Evolutionary conservation across 92 coral and sea anemone genomes (phyloP), one percentile per base, ranked within the genome.

Genomic region (Palythoa grandiflora): DNA sequence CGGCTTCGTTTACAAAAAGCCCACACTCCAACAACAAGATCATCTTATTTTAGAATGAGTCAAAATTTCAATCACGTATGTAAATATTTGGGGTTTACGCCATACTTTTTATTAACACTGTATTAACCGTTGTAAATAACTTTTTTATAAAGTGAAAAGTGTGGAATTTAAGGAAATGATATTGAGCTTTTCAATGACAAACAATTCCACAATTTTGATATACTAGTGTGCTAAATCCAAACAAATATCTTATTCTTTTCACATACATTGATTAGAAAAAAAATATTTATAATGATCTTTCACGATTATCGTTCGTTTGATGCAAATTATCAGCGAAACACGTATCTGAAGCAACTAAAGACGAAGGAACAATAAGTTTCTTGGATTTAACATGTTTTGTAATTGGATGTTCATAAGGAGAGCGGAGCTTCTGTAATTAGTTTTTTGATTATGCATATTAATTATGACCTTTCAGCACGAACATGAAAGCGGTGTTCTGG

Each of bases 381-480:
- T 75, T 6, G 79, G 79, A n/a, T 50, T 40, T 54, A 54, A 12
- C 17, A 48, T 75, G 7, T 11, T 50, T 73, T 48, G 15, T 48
- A 53, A 19, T 19, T 75, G 55, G 78, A 4, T 74, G 3, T 17
- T 16, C 50, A 16, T n/a, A 40, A 39, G 51, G 0, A 72, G 11
- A 4, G 3, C 1, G 12, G 8, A 28, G 12, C 6, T 17, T 15
- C n/a, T 40, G 35, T 75, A 75, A 75, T 50, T 40, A 50, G 53
- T 48, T 48, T 75, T 50, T 20, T 20, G 28, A 53, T 75, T 40
- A 50, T 50, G 79, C 61, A 75, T 48, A 50, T 48, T 20, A 47
- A 75, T 75, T 47, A 28, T 20, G 59, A 75, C 5, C 38, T 75
- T 47, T 75, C 4, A 11, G 79, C 79, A 75, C 79, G 79, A 75